phyloP scores from a whole-genome alignment of 92 coral and sea anemone species.

The Micromussa lordhowensis region DNA sequence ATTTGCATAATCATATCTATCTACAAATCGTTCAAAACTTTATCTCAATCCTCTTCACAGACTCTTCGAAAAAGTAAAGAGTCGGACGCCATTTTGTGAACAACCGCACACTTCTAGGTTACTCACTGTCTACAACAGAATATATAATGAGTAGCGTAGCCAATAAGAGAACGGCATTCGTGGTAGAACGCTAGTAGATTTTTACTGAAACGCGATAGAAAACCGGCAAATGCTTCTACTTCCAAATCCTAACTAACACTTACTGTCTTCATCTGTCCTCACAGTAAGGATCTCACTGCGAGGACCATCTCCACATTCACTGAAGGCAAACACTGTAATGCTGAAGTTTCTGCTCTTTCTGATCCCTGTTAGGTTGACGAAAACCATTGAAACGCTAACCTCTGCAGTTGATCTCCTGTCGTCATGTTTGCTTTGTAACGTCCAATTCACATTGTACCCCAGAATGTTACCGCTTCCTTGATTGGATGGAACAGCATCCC shows the following conservation, averaged over 20 bases:
- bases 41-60: too few species aligned
- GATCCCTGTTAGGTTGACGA: conserved; percentile 16
- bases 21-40: too few species aligned
- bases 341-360: background rate
- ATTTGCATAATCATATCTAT: too few species aligned
- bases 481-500: conserved; percentile 7
- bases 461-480: background rate
- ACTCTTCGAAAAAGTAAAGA: too few species aligned
- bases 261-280: conserved; percentile 28
- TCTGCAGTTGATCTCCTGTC: background rate
- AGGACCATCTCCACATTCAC: conserved; percentile 31
- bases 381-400: background rate
- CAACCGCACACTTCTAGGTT: too few species aligned
- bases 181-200: too few species aligned
- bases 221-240: too few species aligned
- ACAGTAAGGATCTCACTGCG: background rate
- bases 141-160: too few species aligned
- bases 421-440: background rate
- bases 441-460: background rate
- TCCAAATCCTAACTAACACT: background rate
- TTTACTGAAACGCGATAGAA: too few species aligned
- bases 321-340: conserved; percentile 12
- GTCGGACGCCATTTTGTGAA: too few species aligned
- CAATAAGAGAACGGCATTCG: too few species aligned
- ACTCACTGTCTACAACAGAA: too few species aligned